Base-by-base conservation (phyloP, 2,888 invertebrate genomes). In the Gari tellinella region DNA sequence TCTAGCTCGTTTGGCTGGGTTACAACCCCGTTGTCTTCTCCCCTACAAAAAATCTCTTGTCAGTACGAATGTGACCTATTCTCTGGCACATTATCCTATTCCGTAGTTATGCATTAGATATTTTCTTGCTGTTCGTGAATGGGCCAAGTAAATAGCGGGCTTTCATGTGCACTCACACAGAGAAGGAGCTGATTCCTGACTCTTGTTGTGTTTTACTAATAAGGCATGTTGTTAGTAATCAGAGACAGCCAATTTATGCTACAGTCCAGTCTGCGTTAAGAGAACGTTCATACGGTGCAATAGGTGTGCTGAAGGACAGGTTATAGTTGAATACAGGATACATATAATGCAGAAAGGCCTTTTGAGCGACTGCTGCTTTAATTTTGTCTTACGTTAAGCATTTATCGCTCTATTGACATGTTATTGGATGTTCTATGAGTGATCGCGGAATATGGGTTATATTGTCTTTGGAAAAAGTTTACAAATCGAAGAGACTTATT, bases 161-260 rank as follows among this genome's bases (percentile, higher is more conserved):
- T 70, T 79, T 62, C 67, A 64, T 69, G 72, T 25, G 25, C 72
- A 72, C 23, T 78, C 70, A 69, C 46, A 72, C 72, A 64, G 46
- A 66, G 76, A 58, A 67, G 74, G 65, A 68, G 68, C 56, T 60
- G 66, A 67, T 76, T 66, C 65, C 53, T 21, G 10, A 10, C 31
- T 31, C 31, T 31, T 70, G 67, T 72, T 82, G 69, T 80, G 63
- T 81, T 74, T 81, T 78, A 72, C 75, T 78, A 84, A 84, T 84
- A 76, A 82, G 68, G 72, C 84, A 70, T 73, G 37, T 40, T 55
- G 51, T 43, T 38, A 38, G 26, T 31, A 25, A 40, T 21, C 43
- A 43, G 19, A 43, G 5, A 4, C 43, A 43, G 5, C n/a, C n/a
- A 8, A 43, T 43, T 31, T 31, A 31, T 10, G 10, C 4, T 31